phyloP scores from a whole-genome alignment of 2,113 vertebrate genomes.

The Suricata suricatta region DNA sequence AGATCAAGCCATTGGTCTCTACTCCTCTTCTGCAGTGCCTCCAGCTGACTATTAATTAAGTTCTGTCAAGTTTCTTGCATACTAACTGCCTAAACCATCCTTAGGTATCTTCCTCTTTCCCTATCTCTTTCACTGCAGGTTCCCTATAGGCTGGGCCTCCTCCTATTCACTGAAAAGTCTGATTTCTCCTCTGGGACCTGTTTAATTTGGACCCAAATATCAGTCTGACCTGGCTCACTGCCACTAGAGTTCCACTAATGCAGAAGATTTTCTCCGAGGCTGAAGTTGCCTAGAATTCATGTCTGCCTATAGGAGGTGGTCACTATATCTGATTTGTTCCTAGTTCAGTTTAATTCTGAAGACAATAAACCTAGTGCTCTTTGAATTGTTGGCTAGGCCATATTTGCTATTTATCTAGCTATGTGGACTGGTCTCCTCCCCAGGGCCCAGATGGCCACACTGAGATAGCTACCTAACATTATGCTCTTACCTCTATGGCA shows the following conservation, averaged over 20 bases:
- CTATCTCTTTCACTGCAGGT: not conserved
- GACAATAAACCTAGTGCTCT: not conserved
- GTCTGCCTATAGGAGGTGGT: not conserved
- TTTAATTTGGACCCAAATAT: constrained; percentile 31
- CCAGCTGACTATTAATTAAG: not conserved
- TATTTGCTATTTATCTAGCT: constrained; percentile 45
- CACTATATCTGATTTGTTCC: not conserved
- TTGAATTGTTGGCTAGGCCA: not conserved
- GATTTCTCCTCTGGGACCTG: constrained; percentile 59
- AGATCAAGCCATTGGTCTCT: not conserved
- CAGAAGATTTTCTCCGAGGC: not conserved
- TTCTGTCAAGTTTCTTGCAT: not conserved
- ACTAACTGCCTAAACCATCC: not conserved
- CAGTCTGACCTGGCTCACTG: not conserved
- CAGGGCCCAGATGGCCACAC: not conserved
- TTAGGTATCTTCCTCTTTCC: not conserved
- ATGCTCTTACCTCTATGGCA: not conserved
- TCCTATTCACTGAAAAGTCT: not conserved
- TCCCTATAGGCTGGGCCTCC: not conserved
- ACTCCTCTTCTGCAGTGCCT: not conserved
- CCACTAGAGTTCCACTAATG: not conserved
- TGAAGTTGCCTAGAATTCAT: not conserved
- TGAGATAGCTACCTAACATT: constrained; percentile 18
- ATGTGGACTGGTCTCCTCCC: not conserved
- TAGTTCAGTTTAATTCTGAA: constrained; percentile 35